Evolutionary conservation across 2,888 invertebrate species (phyloP).

Genomic region (Dugesia japonica): DNA sequence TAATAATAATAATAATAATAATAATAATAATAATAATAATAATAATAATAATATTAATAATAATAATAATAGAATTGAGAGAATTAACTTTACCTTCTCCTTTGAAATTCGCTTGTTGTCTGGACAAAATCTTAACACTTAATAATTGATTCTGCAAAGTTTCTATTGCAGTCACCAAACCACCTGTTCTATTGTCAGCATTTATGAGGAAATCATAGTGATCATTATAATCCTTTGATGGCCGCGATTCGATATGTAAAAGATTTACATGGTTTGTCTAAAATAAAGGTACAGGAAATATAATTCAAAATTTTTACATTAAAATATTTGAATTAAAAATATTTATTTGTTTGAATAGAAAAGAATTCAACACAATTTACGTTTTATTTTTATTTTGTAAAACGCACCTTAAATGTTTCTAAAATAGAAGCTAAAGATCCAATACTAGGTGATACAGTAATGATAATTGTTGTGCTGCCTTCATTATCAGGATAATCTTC

Average conservation of each 20-base stretch:
- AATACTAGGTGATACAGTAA: slow-evolving; percentile 68
- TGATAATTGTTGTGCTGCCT: slow-evolving; percentile 51
- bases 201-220: slow-evolving; percentile 84
- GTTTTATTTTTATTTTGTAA: no score
- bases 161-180: slow-evolving; percentile 57
- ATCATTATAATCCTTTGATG: slow-evolving; percentile 61
- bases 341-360: no score
- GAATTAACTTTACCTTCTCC: slow-evolving; percentile 6
- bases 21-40: background rate
- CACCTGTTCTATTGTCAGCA: slow-evolving; percentile 60
- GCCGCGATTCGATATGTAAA: slow-evolving; percentile 77
- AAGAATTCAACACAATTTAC: no score
- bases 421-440: slow-evolving; percentile 74
- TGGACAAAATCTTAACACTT: slow-evolving; percentile 65
- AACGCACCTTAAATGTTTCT: slow-evolving; percentile 70
- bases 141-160: slow-evolving; percentile 58
- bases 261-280: slow-evolving; percentile 58
- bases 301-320: no score
- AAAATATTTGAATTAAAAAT: no score
- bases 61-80: no score
- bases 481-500: slow-evolving; percentile 29
- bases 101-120: slow-evolving; percentile 51
- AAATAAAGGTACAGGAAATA: no score
- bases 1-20: no score
- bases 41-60: no score